These are phyloP conservation scores for Myopa testacea DNA, from an alignment of 2,888 invertebrate genomes.

Conservation along the genomic window DNA sequence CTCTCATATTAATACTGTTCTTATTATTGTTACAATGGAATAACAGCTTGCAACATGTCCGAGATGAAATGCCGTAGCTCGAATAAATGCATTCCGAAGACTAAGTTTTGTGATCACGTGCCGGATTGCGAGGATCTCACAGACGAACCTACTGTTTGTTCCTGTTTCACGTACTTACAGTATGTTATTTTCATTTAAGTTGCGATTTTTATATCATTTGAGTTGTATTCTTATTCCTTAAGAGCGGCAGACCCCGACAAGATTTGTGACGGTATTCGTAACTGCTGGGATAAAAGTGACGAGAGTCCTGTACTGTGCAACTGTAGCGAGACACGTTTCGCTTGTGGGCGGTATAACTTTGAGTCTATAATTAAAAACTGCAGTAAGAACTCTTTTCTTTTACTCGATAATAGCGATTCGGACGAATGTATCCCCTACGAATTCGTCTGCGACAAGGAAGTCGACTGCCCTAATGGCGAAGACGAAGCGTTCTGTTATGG, in stretches of 20 bases:
- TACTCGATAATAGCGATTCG: slow-evolving; percentile 51
- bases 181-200: slow-evolving; percentile 47
- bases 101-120: slow-evolving; percentile 75
- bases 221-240: neutral
- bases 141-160: slow-evolving; percentile 77
- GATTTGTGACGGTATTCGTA: slow-evolving; percentile 81
- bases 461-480: slow-evolving; percentile 80
- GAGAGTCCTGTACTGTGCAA: slow-evolving; percentile 77
- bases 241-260: slow-evolving; percentile 75
- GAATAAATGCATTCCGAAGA: slow-evolving; percentile 77
- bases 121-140: slow-evolving; percentile 79
- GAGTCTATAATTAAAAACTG: neutral
- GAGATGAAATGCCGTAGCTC: slow-evolving; percentile 76
- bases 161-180: slow-evolving; percentile 76
- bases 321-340: slow-evolving; percentile 71
- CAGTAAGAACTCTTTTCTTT: neutral
- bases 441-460: slow-evolving; percentile 80
- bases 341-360: slow-evolving; percentile 70
- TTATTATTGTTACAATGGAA: neutral
- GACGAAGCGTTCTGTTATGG: slow-evolving; percentile 78
- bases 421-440: slow-evolving; percentile 77
- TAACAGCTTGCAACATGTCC: slow-evolving; percentile 73
- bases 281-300: slow-evolving; percentile 83
- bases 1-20: too few relatives aligned
- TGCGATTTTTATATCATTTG: neutral